phyloP scores from a whole-genome alignment of 1,140 invertebrate genomes.

The Drosophila obscura region DNA sequence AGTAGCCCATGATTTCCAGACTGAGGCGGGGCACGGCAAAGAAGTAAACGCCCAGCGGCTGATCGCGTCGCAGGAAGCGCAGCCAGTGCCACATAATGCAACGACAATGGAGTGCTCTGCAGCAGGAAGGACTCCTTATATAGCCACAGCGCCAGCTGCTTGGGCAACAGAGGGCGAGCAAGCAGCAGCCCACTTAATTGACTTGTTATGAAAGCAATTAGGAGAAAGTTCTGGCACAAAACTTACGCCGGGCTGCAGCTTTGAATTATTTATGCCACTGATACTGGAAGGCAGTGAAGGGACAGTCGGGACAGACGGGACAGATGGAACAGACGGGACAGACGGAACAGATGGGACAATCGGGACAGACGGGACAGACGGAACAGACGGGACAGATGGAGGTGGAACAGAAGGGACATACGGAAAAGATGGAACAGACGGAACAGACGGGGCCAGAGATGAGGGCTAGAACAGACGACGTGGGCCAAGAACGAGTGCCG shows the following conservation, averaged over 20 bases:
- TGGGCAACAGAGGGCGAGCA: too few relatives aligned
- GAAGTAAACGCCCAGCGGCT: slow-evolving; percentile 51
- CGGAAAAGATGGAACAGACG: not conserved
- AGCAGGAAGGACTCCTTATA: slow-evolving; percentile 13
- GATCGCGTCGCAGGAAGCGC: slow-evolving; percentile 32
- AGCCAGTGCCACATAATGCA: slow-evolving; percentile 20
- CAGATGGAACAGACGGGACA: not conserved
- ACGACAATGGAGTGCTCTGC: not conserved
- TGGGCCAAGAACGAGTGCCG: slow-evolving; percentile 5
- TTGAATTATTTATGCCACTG: slow-evolving; percentile 15
- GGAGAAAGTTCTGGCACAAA: slow-evolving; percentile 12
- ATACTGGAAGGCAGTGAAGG: not conserved
- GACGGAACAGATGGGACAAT: not conserved
- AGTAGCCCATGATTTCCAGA: slow-evolving; percentile 62
- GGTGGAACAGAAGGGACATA: not conserved
- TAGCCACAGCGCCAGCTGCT: too few relatives aligned
- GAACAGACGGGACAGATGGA: too few relatives aligned
- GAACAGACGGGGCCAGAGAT: not conserved
- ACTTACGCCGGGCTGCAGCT: slow-evolving; percentile 12
- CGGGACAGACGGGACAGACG: too few relatives aligned
- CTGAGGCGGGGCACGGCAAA: slow-evolving; percentile 62
- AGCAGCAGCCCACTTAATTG: slow-evolving; percentile 27
- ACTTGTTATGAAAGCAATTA: slow-evolving; percentile 47
- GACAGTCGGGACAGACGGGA: not conserved
- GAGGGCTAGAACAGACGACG: not conserved